These are phyloP conservation scores for Margaritifera margaritifera DNA, from an alignment of 2,888 invertebrate species.

Conservation along the genomic window DNA sequence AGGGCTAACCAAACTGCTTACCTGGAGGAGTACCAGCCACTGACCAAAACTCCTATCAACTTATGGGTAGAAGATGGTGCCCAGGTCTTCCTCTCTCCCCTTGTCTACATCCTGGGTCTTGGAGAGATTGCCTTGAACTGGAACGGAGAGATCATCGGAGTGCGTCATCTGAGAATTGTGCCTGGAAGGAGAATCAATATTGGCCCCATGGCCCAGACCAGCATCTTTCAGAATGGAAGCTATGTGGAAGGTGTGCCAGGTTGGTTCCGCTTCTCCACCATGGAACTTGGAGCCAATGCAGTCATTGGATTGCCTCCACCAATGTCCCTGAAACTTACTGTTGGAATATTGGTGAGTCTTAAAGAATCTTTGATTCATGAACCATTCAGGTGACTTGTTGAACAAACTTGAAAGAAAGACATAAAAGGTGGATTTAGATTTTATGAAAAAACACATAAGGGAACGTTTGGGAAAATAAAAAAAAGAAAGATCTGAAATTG, in stretches of 20 bases:
- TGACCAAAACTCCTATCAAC: constrained; percentile 50
- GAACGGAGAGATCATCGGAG: constrained; percentile 57
- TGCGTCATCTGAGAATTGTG: constrained; percentile 54
- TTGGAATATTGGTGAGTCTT: constrained; percentile 52
- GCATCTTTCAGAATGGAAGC: constrained; percentile 33
- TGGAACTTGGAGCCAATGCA: constrained; percentile 53
- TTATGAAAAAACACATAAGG: too few species aligned
- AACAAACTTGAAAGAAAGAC: too few species aligned
- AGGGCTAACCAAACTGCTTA: constrained; percentile 37
- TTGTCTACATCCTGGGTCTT: constrained; percentile 54
- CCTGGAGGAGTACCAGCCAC: constrained; percentile 41
- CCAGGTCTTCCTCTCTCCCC: constrained; percentile 43
- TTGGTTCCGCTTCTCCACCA: constrained; percentile 47
- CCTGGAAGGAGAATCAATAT: constrained; percentile 50
- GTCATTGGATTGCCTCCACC: constrained; percentile 49
- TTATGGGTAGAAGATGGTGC: constrained; percentile 56
- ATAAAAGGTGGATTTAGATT: too few species aligned
- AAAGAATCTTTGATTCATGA: too few species aligned
- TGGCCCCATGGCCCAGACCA: constrained; percentile 51
- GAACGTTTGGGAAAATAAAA: too few species aligned
- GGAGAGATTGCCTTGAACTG: constrained; percentile 58
- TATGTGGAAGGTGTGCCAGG: constrained; percentile 46
- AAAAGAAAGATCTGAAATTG: too few species aligned
- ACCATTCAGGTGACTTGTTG: too few species aligned
- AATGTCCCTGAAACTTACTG: constrained; percentile 50